Evolutionary conservation across 1,140 invertebrate genomes (phyloP), one percentile per base, ranked within the genome.

Genomic region (Hyles vespertilio): DNA sequence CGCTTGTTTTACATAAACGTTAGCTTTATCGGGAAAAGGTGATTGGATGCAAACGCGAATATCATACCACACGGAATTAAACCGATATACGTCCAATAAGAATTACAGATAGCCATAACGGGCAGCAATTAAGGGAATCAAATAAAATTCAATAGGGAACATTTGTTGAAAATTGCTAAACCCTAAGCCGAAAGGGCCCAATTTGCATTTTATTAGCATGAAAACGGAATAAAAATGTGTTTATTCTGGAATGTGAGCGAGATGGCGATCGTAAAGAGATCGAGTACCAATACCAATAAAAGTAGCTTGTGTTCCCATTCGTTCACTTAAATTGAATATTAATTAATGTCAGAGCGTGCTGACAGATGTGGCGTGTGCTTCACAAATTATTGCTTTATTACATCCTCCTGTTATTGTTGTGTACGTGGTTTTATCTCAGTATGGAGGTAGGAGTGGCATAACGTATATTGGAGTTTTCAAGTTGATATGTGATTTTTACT

Each of bases 121-220:
- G 65, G 58, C 67, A 58, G 61, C 75, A 80, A 77, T 84, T 80
- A 81, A 77, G 69, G 61, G 67, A 66, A 72, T 74, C 72, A 74
- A 75, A 84, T 78, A 76, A 80, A 81, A 81, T 80, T 79, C 65
- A 74, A 84, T 81, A 80, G 75, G 74, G 70, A 74, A 79, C 77
- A 84, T 80, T 84, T 81, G 81, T 79, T 73, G 68, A 71, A 81
- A 81, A 81, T 79, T 73, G 77, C 77, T 63, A 74, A 78, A 72
- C 71, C 74, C 68, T 77, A 73, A 81, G 63, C 74, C 68, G 67
- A 77, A 80, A 83, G 66, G 75, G 75, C 63, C 66, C 66, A 73
- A 83, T 81, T 81, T 84, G 67, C 81, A 81, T 84, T 84, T 80
- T 84, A 84, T 81, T 80, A 79, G 77, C 77, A 77, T 81, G 79